Evolutionary conservation across 2,113 vertebrate genomes (phyloP).

Genomic region (Phyllopteryx taeniolatus): DNA sequence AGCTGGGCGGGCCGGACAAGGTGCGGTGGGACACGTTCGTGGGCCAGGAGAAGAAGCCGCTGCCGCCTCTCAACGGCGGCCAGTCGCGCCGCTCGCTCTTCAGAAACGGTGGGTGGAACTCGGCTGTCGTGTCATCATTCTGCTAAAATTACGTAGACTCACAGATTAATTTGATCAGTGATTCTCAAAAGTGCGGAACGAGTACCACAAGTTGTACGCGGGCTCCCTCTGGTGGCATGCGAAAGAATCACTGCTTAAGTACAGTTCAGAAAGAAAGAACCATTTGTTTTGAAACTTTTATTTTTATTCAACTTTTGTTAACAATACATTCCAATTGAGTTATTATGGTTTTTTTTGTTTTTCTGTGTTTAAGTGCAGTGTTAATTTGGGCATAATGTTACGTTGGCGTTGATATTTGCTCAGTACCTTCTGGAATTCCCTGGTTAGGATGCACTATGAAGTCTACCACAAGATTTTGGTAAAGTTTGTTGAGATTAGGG

Average conservation of each 20-base stretch:
- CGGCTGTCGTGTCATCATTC: not conserved
- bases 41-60: constrained; percentile 90
- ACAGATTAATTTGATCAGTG: not conserved
- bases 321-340: too few relatives aligned
- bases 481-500: not conserved
- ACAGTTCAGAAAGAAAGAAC: not conserved
- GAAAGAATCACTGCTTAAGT: not conserved
- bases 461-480: not conserved
- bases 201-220: not conserved
- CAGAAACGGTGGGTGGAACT: constrained; percentile 84
- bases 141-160: not conserved
- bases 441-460: constrained; percentile 1
- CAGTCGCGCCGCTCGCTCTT: constrained; percentile 90
- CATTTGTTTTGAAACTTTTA: too few relatives aligned
- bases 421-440: too few relatives aligned
- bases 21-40: constrained; percentile 98
- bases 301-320: too few relatives aligned
- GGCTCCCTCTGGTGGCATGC: not conserved
- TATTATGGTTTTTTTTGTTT: too few relatives aligned
- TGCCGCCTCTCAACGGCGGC: constrained; percentile 92
- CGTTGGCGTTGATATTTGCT: constrained; percentile 13
- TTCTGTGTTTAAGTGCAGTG: too few relatives aligned
- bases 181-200: not conserved
- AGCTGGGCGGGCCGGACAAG: constrained; percentile 89
- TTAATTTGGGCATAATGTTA: too few relatives aligned